These are phyloP conservation scores for Chascanopsetta lugubris DNA, from an alignment of 2,113 vertebrate genomes.

Conservation along the genomic window DNA sequence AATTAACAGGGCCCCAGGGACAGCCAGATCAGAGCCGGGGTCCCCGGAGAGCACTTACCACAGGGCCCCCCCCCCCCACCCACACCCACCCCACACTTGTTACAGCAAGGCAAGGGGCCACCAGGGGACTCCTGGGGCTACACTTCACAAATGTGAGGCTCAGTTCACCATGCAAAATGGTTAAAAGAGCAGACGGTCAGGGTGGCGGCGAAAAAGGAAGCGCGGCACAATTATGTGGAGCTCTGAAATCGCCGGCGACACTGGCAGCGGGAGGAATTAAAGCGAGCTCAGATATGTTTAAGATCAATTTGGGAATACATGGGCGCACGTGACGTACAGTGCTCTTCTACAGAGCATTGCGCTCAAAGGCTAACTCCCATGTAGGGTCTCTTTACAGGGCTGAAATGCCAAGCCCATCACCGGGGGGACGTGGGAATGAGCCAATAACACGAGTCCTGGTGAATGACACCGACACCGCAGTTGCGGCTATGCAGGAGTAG, in stretches of 20 bases:
- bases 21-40: slow-evolving; percentile 63
- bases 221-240: slow-evolving; percentile 64
- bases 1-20: slow-evolving; percentile 79
- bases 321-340: slow-evolving; percentile 47
- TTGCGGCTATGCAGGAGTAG: slow-evolving; percentile 24
- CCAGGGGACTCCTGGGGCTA: slow-evolving; percentile 72
- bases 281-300: slow-evolving; percentile 71
- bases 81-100: slow-evolving; percentile 79
- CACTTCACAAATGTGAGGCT: slow-evolving; percentile 77
- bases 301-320: slow-evolving; percentile 75
- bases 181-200: slow-evolving; percentile 70
- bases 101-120: slow-evolving; percentile 78
- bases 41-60: slow-evolving; percentile 79
- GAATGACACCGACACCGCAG: slow-evolving; percentile 70
- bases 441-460: slow-evolving; percentile 64
- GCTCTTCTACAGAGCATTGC: slow-evolving; percentile 63
- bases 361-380: slow-evolving; percentile 60
- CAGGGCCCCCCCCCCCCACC: slow-evolving; percentile 69
- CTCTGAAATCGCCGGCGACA: slow-evolving; percentile 50
- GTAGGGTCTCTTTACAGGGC: slow-evolving; percentile 36
- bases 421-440: slow-evolving; percentile 59
- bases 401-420: slow-evolving; percentile 66
- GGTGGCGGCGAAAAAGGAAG: slow-evolving; percentile 57
- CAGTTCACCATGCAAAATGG: slow-evolving; percentile 61
- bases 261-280: slow-evolving; percentile 57